phyloP scores from a whole-genome alignment of 2,888 invertebrate species.

The Octonoba sinensis region DNA sequence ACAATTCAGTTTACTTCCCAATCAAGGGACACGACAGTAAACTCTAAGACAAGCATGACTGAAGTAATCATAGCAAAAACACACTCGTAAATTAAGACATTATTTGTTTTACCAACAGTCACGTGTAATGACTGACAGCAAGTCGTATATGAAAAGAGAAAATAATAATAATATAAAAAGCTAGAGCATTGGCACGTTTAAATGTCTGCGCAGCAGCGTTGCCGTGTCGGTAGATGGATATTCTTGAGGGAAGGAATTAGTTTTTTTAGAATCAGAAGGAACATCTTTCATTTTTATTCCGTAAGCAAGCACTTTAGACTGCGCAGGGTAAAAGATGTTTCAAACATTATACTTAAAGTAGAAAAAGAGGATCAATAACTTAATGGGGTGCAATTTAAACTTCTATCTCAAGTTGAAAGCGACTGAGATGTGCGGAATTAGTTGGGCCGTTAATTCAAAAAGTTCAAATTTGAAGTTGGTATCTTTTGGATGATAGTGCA shows the following conservation, averaged over 20 bases:
- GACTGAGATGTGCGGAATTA: no score
- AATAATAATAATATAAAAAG: slow-evolving; percentile 53
- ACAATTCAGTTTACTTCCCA: slow-evolving; percentile 48
- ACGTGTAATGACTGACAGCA: background rate
- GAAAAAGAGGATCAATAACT: slow-evolving; percentile 18
- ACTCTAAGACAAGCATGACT: slow-evolving; percentile 40
- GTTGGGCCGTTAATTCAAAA: no score
- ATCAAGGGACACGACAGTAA: slow-evolving; percentile 5
- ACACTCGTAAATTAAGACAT: slow-evolving; percentile 57
- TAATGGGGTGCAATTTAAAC: slow-evolving; percentile 18
- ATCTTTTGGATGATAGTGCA: slow-evolving; percentile 9
- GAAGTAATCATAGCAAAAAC: slow-evolving; percentile 24
- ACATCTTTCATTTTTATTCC: no score
- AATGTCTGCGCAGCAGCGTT: slow-evolving; percentile 49
- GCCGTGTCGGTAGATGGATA: slow-evolving; percentile 2
- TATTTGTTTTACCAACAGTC: slow-evolving; percentile 25
- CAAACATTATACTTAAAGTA: background rate
- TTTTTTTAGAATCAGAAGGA: no score
- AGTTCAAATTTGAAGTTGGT: no score
- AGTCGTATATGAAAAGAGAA: slow-evolving; percentile 66
- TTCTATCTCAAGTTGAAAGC: background rate
- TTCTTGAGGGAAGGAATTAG: no score
- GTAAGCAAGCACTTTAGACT: slow-evolving; percentile 56
- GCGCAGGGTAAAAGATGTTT: slow-evolving; percentile 14
- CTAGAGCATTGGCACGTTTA: slow-evolving; percentile 60